Evolutionary conservation across 2,797 vertebrate genomes (phyloP).

Genomic region (Enteromius anoplus): DNA sequence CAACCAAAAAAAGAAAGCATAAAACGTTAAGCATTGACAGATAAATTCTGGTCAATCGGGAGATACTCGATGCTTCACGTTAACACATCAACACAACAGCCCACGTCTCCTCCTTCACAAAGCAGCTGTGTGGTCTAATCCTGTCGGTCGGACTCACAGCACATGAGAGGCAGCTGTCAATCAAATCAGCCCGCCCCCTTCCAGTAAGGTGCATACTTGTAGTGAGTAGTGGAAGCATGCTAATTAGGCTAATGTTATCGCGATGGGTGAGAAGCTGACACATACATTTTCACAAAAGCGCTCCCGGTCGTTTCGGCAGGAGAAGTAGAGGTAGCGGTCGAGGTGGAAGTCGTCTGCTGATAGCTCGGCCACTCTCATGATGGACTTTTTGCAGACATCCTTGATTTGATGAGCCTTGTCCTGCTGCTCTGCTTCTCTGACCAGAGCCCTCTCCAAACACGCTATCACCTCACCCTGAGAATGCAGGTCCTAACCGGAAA

Average conservation of each 20-base stretch:
- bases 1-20: slow-evolving; percentile 52
- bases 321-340: slow-evolving; percentile 93
- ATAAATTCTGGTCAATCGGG: background rate
- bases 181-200: background rate
- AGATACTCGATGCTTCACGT: background rate
- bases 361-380: slow-evolving; percentile 94
- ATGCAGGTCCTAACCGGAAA: slow-evolving; percentile 84
- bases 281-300: slow-evolving; percentile 92
- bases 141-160: slow-evolving; percentile 17
- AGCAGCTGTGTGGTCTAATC: slow-evolving; percentile 7
- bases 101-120: slow-evolving; percentile 5
- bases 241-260: background rate
- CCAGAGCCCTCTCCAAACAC: slow-evolving; percentile 92
- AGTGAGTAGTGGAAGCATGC: background rate
- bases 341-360: slow-evolving; percentile 96
- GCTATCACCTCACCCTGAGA: slow-evolving; percentile 97
- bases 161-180: slow-evolving; percentile 18
- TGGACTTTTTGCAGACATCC: slow-evolving; percentile 91
- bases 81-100: background rate
- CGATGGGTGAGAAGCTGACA: background rate
- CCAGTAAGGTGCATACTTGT: background rate
- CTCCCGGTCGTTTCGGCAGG: slow-evolving; percentile 93
- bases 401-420: slow-evolving; percentile 77
- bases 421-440: slow-evolving; percentile 86
- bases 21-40: background rate